Evolutionary conservation across 2,113 vertebrate genomes (phyloP).

Genomic region (Calyptommatus sinebrachiatus): DNA sequence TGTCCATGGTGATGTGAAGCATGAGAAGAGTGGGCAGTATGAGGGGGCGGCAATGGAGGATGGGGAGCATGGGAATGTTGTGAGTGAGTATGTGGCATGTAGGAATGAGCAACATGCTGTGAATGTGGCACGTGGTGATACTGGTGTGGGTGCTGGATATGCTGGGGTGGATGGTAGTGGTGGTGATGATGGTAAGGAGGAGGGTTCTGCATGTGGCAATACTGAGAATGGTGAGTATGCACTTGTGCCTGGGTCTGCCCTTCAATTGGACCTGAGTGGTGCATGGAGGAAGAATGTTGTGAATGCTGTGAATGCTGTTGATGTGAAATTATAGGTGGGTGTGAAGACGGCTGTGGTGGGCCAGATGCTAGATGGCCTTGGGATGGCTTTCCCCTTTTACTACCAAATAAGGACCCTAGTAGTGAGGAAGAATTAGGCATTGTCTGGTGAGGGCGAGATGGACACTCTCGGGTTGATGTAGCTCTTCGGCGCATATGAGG

Average conservation of each 20-base stretch:
- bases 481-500: constrained; percentile 90
- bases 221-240: constrained; percentile 82
- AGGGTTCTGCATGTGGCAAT: constrained; percentile 86
- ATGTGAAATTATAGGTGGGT: constrained; percentile 79
- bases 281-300: constrained; percentile 72
- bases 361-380: constrained; percentile 73
- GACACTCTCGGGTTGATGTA: constrained; percentile 89
- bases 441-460: constrained; percentile 87
- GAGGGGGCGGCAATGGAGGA: constrained; percentile 66
- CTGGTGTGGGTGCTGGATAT: constrained; percentile 82
- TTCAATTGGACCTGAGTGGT: constrained; percentile 76
- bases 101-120: constrained; percentile 70
- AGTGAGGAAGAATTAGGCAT: constrained; percentile 91
- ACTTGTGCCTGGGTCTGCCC: constrained; percentile 69
- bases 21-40: constrained; percentile 67
- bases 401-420: constrained; percentile 91
- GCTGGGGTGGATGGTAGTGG: constrained; percentile 89
- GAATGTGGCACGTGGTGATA: constrained; percentile 73
- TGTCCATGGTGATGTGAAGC: constrained; percentile 79
- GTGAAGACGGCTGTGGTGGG: constrained; percentile 69
- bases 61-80: constrained; percentile 71
- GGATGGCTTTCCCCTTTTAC: constrained; percentile 83
- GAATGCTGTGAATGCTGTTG: constrained; percentile 68
- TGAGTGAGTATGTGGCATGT: constrained; percentile 61
- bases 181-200: constrained; percentile 95